Conservation (phyloP, 1,140 invertebrate species). For the Oryctes rhinoceros region DNA sequence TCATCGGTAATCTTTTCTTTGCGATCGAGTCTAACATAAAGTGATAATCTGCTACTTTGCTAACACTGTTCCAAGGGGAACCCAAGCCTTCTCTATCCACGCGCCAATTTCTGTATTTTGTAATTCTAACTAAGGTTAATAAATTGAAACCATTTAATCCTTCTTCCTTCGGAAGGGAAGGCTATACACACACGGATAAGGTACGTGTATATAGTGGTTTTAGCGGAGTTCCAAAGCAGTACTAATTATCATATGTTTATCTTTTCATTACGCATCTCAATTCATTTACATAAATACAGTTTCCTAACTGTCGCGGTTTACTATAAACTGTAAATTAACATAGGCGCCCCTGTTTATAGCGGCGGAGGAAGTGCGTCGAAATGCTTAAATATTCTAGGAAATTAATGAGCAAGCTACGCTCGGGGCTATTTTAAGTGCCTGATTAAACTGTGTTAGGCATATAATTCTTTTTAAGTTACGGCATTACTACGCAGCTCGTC, state of each 20-base stretch:
- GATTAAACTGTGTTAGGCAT: constrained; percentile 11
- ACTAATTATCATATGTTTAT: constrained; percentile 19
- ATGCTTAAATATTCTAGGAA: background rate
- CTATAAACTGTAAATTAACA: constrained; percentile 16
- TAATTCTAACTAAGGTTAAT: background rate
- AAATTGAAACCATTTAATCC: background rate
- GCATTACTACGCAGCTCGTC: background rate
- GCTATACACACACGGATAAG: background rate
- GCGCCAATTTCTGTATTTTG: no score
- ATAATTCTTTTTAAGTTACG: background rate
- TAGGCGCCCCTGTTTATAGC: constrained; percentile 1
- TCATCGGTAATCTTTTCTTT: no score
- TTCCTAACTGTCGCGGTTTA: constrained; percentile 17
- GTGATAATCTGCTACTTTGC: no score
- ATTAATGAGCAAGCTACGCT: constrained; percentile 2
- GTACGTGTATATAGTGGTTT: background rate
- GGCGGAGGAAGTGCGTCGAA: background rate
- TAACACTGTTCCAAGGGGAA: no score
- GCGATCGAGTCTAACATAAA: no score
- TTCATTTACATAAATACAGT: constrained; percentile 22
- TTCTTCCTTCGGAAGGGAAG: background rate
- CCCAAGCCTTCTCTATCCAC: no score
- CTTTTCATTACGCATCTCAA: constrained; percentile 10
- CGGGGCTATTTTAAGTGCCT: constrained; percentile 12
- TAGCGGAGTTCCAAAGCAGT: background rate